phyloP scores from a whole-genome alignment of 35 echinoderm and acorn worm species.

The Diadema setosum region DNA sequence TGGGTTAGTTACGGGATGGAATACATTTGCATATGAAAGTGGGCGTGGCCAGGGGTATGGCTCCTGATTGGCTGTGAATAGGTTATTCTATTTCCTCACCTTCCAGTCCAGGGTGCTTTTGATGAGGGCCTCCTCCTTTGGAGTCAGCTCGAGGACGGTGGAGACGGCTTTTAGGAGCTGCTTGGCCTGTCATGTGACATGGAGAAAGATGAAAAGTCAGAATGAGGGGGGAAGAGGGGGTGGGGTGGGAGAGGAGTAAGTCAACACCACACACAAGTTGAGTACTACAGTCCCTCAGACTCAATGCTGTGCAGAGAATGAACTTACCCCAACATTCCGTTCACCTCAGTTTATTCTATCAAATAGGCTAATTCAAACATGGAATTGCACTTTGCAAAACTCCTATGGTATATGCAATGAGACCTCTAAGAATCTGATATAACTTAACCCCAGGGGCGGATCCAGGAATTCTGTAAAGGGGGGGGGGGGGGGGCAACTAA shows the following conservation, averaged over 20 bases:
- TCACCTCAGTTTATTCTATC: no score
- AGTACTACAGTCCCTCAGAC: neutral
- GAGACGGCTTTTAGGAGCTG: constrained; percentile 93
- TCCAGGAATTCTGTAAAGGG: no score
- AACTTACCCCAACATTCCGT: neutral
- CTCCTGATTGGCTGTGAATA: no score
- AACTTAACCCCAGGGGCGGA: no score
- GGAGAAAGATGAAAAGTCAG: neutral
- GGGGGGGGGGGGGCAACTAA: no score
- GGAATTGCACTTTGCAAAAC: no score
- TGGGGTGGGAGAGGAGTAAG: neutral
- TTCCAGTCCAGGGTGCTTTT: constrained; percentile 89
- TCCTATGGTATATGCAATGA: no score
- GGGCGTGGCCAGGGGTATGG: no score
- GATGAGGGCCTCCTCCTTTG: constrained; percentile 73
- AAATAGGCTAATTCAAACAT: no score
- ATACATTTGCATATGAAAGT: no score
- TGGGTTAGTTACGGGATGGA: no score
- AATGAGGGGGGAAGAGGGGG: neutral
- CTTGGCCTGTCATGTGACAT: constrained; percentile 47
- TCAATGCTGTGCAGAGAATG: neutral
- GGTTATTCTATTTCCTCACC: constrained; percentile 30
- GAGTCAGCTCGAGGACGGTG: constrained; percentile 82
- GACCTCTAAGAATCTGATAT: no score
- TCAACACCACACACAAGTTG: neutral